Evolutionary conservation across 1,140 invertebrate genomes (phyloP).

Genomic region (Pomacea maculata): DNA sequence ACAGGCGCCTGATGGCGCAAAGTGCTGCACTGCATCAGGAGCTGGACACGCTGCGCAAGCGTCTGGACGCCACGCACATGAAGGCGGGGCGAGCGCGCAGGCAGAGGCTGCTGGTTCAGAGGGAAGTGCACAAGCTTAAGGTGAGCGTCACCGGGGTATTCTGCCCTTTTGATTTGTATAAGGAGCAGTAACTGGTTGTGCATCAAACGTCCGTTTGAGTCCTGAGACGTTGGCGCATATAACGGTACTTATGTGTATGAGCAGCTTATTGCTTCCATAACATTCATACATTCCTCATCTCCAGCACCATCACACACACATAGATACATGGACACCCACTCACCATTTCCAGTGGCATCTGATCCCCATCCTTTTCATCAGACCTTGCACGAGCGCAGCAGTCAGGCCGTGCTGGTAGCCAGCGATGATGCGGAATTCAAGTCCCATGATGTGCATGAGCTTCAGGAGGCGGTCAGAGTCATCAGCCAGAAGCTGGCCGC

Average conservation of each 20-base stretch:
- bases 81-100: conserved; percentile 13
- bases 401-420: conserved; percentile 21
- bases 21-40: conserved; percentile 15
- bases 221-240: too few relatives aligned
- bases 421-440: conserved; percentile 18
- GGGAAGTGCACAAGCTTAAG: conserved; percentile 37
- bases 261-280: too few relatives aligned
- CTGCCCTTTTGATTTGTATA: too few relatives aligned
- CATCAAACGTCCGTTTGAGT: too few relatives aligned
- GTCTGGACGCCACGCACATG: conserved; percentile 13
- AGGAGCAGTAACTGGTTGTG: too few relatives aligned
- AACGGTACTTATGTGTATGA: too few relatives aligned
- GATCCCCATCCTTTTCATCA: conserved; percentile 2
- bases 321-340: too few relatives aligned
- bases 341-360: too few relatives aligned
- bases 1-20: conserved; percentile 8
- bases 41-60: conserved; percentile 22
- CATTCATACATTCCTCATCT: too few relatives aligned
- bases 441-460: conserved; percentile 21
- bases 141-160: background rate
- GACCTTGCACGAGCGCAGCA: conserved; percentile 30
- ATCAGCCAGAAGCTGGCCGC: conserved; percentile 34
- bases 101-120: conserved; percentile 28
- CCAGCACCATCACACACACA: background rate
- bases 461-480: conserved; percentile 26